A percentile compares a stretch with the other conserved stretches of the same genome.
Conservation (phyloP, 2,113 vertebrate genomes). For the Vireo altiloquus region DNA sequence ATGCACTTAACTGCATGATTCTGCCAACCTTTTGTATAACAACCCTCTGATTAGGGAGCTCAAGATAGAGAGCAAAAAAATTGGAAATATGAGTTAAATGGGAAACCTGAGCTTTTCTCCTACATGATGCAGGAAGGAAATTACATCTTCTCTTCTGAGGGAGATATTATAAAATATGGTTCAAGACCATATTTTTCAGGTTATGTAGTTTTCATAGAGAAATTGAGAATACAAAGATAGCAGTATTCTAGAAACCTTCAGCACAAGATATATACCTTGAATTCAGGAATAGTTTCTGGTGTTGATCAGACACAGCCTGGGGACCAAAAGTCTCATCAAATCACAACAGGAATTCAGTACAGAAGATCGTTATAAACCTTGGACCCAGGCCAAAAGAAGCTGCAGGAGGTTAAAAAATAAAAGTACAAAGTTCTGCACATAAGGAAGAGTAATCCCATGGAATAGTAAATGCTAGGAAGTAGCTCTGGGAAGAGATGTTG, state of each 20-base stretch:
- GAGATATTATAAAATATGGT: not conserved
- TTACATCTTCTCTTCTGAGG: not conserved
- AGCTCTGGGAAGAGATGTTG: not conserved
- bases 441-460: not conserved
- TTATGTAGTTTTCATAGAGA: not conserved
- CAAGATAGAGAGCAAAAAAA: not conserved
- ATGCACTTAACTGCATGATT: not conserved
- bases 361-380: not conserved
- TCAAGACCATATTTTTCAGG: not conserved
- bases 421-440: not conserved
- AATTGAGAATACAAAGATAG: not conserved
- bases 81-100: not conserved
- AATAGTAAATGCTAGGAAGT: not conserved
- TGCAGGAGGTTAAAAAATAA: not conserved
- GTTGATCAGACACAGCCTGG: not conserved
- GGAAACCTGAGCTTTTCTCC: not conserved
- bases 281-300: not conserved
- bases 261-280: not conserved
- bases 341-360: not conserved
- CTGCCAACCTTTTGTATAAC: not conserved
- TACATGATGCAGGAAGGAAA: not conserved
- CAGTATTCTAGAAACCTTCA: not conserved
- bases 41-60: not conserved
- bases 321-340: not conserved
- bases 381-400: not conserved